Base-by-base conservation (phyloP, 2,113 vertebrate species). In the Hyaena hyaena region DNA sequence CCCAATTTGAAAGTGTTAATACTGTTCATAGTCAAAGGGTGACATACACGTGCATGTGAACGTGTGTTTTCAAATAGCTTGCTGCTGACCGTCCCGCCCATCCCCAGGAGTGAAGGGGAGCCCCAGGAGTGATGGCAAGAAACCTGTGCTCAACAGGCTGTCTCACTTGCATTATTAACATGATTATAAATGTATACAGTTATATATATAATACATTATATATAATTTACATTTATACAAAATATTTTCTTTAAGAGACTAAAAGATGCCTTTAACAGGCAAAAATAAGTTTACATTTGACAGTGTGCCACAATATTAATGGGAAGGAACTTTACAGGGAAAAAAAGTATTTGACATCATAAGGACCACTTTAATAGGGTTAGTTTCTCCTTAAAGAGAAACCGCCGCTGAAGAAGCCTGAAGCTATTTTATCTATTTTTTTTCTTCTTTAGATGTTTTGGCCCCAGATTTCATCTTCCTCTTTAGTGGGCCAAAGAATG, bases 1-100 rank as follows among this genome's bases (percentile, higher is more conserved):
- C 77, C 90, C 9, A 48, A 0, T 50, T 63, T 53, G 10, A 48
- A 93, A 53, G 14, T 16, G 3, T 19, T 16, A 8, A 33, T 12
- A 8, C 0, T n/a, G 31, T 43, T 68, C 26, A 39, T 2, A 16
- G 39, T 23, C 21, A 35, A 43, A 77, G 28, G 15, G 8, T 73
- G 26, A 8, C 15, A 0, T 31, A 14, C 1, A 1, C 5, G 14
- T 55, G 4, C 12, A 17, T 7, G 4, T 73, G 26, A 15, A 4
- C 16, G 69, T 15, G 5, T 19, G 15, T 48, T 19, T 81, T 58
- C 1, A 33, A 43, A 31, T 28, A 66, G 45, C 15, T 35, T 19
- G 1, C 14, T 23, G 12, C 73, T 3, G 33, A 4, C 7, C n/a
- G 39, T 1, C 10, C 12, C 0, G 21, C 24, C 43, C n/a, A 24